phyloP scores from a whole-genome alignment of 92 coral and sea anemone species.

The Desmophyllum pertusum region DNA sequence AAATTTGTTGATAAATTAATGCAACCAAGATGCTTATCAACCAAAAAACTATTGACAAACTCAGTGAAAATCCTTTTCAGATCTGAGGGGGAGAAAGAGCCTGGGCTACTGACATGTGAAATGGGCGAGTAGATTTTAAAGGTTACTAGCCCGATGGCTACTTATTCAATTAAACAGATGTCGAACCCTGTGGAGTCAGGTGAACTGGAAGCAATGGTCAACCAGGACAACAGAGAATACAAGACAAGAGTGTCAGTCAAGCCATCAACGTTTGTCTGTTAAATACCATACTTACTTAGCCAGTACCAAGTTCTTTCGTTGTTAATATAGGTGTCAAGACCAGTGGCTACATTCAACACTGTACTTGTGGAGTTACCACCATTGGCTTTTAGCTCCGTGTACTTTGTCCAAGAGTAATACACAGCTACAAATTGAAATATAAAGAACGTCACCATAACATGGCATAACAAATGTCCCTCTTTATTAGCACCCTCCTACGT shows the following conservation, averaged over 20 bases:
- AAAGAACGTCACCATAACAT: neutral
- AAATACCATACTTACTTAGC: slow-evolving; percentile 73
- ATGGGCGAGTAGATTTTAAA: too few relatives aligned
- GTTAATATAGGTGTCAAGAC: slow-evolving; percentile 81
- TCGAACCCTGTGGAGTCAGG: too few relatives aligned
- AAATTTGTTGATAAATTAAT: too few relatives aligned
- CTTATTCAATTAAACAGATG: too few relatives aligned
- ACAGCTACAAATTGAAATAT: slow-evolving; percentile 56
- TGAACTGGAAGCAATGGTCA: too few relatives aligned
- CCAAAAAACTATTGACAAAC: too few relatives aligned
- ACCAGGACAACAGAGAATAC: neutral
- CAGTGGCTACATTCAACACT: slow-evolving; percentile 64
- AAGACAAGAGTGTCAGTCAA: neutral
- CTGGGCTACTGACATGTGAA: too few relatives aligned
- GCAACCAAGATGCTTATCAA: too few relatives aligned
- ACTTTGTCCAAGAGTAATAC: slow-evolving; percentile 90
- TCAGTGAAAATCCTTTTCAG: too few relatives aligned
- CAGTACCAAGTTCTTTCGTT: slow-evolving; percentile 86
- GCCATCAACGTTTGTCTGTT: neutral
- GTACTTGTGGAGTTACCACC: slow-evolving; percentile 51
- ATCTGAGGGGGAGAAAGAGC: too few relatives aligned
- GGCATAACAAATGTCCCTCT: too few relatives aligned
- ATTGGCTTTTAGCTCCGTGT: slow-evolving; percentile 66
- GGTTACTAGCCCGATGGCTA: too few relatives aligned
- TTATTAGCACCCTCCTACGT: neutral